phyloP scores from a whole-genome alignment of 2,888 invertebrate genomes.

The Octonoba sinensis region DNA sequence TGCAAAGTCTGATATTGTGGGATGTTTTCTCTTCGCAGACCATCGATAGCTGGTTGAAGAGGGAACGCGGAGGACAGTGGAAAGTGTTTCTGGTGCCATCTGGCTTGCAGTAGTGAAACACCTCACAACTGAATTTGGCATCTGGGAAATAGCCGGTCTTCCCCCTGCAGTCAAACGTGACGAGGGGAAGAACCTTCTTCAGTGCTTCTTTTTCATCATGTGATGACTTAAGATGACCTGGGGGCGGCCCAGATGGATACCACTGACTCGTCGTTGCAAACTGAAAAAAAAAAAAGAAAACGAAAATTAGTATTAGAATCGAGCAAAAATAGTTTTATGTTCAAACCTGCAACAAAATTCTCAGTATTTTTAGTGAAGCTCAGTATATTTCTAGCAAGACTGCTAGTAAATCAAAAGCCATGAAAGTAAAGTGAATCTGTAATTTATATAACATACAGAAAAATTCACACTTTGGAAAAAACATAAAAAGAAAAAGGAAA shows the following conservation, averaged over 20 bases:
- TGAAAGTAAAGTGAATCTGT: too few relatives aligned
- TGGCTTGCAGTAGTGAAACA: constrained; percentile 67
- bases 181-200: constrained; percentile 64
- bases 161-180: constrained; percentile 66
- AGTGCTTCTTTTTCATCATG: constrained; percentile 25
- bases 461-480: too few relatives aligned
- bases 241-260: constrained; percentile 34
- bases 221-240: constrained; percentile 11
- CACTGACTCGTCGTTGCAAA: constrained; percentile 43
- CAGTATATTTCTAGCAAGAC: too few relatives aligned
- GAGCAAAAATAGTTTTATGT: too few relatives aligned
- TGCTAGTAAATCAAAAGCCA: too few relatives aligned
- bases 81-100: constrained; percentile 67
- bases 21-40: constrained; percentile 65
- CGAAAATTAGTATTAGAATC: too few relatives aligned
- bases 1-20: constrained; percentile 41
- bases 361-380: too few relatives aligned
- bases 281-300: constrained; percentile 15
- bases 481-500: too few relatives aligned
- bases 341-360: too few relatives aligned
- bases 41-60: constrained; percentile 66
- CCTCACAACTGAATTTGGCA: constrained; percentile 66
- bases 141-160: constrained; percentile 67
- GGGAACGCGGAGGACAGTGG: constrained; percentile 64
- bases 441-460: too few relatives aligned